Evolutionary conservation across 2,113 vertebrate species (phyloP).

Genomic region (Otis tarda): DNA sequence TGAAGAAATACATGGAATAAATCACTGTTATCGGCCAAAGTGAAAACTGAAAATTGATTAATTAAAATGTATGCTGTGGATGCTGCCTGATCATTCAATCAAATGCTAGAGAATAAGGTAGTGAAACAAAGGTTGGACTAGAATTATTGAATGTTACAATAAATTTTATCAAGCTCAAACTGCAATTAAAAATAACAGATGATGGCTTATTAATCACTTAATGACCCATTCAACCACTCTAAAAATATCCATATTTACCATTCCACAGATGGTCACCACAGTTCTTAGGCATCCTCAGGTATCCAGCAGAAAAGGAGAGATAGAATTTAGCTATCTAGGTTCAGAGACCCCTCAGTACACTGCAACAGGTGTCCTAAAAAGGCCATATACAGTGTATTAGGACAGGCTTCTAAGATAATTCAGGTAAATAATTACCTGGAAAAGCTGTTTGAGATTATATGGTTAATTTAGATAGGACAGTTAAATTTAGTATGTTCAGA

Average conservation of each 20-base stretch:
- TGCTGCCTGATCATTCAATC: background rate
- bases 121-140: background rate
- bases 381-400: background rate
- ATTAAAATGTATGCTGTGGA: background rate
- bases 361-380: background rate
- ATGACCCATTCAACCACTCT: background rate
- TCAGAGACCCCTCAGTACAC: background rate
- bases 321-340: background rate
- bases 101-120: background rate
- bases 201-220: background rate
- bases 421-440: background rate
- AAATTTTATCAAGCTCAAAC: background rate
- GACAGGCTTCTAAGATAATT: background rate
- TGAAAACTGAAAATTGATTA: background rate
- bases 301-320: background rate
- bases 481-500: background rate
- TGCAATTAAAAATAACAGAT: background rate
- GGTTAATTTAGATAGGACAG: background rate
- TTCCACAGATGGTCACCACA: background rate
- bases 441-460: background rate
- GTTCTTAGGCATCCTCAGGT: background rate
- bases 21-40: background rate
- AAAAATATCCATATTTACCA: constrained; percentile 29
- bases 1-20: background rate
- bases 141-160: background rate